Conservation (phyloP, 2,888 invertebrate species). For the Drosophila macrothrix region DNA sequence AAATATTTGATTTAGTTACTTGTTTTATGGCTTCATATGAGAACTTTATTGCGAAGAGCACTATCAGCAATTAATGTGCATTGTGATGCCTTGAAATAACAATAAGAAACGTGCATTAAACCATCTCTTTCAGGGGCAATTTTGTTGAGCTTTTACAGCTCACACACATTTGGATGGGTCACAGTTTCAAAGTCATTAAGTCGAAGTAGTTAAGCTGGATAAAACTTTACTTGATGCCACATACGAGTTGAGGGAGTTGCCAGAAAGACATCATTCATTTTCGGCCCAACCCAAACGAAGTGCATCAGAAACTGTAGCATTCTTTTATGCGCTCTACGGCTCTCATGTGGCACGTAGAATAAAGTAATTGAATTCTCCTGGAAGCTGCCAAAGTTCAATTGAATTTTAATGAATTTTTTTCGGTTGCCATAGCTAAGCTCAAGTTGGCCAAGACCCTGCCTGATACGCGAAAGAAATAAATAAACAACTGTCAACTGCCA, state of each 20-base stretch:
- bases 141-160: constrained; percentile 10
- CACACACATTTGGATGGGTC: constrained; percentile 3
- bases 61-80: background rate
- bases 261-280: constrained; percentile 26
- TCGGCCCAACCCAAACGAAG: constrained; percentile 1
- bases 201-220: constrained; percentile 19
- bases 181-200: constrained; percentile 60
- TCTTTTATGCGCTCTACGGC: constrained; percentile 28
- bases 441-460: constrained; percentile 6
- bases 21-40: background rate
- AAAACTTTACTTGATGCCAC: constrained; percentile 21
- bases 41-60: background rate
- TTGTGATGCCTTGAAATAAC: background rate
- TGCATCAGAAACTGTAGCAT: constrained; percentile 13
- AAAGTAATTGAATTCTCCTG: constrained; percentile 60
- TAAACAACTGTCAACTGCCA: constrained; percentile 41
- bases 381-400: constrained; percentile 63
- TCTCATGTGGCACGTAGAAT: constrained; percentile 37
- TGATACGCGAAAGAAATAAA: constrained; percentile 28
- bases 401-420: constrained; percentile 63
- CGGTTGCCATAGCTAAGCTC: constrained; percentile 29
- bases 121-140: background rate
- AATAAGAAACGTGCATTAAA: background rate
- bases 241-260: constrained; percentile 15
- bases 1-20: background rate